These are phyloP conservation scores for Mixornis gularis DNA, from an alignment of 2,113 vertebrate genomes.

Conservation along the genomic window DNA sequence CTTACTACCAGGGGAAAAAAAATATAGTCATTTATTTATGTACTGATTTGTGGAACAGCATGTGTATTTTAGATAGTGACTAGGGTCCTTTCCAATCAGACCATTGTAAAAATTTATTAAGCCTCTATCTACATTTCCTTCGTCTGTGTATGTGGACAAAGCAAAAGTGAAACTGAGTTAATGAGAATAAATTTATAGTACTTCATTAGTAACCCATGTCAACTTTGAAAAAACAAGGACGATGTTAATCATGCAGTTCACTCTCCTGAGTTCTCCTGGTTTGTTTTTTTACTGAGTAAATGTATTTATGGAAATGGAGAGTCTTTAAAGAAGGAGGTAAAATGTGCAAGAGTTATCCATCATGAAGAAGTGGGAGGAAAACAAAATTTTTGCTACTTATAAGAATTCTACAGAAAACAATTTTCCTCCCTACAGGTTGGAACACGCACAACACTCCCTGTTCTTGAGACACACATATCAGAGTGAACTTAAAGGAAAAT, in stretches of 20 bases:
- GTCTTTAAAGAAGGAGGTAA: background rate
- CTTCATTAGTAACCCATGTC: background rate
- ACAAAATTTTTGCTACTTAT: background rate
- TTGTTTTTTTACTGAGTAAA: background rate
- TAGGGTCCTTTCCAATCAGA: background rate
- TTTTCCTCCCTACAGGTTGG: background rate
- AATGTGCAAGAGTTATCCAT: background rate
- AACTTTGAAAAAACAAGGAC: background rate
- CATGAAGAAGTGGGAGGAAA: background rate
- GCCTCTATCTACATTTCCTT: background rate
- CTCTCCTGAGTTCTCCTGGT: background rate
- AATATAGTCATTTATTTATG: background rate
- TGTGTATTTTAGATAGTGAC: background rate
- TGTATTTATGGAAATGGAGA: background rate
- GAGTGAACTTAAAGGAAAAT: background rate
- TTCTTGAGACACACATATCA: background rate
- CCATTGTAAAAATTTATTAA: background rate
- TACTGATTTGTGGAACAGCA: background rate
- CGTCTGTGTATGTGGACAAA: background rate
- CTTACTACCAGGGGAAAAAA: background rate
- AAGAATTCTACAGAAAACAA: background rate
- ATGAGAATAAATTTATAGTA: background rate
- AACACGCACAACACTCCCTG: background rate
- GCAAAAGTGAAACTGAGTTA: background rate
- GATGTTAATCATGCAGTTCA: background rate